Evolutionary conservation across 2,888 invertebrate genomes (phyloP).

Genomic region (Heterodera filipjevi): DNA sequence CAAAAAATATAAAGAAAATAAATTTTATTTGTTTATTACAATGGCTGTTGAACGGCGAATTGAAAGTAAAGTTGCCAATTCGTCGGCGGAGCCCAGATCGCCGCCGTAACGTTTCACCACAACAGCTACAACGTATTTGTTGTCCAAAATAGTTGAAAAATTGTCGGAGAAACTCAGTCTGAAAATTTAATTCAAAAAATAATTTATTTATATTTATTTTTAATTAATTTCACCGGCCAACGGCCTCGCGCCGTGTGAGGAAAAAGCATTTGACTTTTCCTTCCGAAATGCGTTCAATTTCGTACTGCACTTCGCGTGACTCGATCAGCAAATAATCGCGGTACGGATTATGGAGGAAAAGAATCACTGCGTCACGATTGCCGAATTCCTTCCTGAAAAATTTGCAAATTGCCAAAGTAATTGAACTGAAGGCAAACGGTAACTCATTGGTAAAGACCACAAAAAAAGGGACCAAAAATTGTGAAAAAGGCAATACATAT

Average conservation of each 20-base stretch:
- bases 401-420: neutral
- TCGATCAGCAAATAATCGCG: neutral
- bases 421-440: too few species aligned
- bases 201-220: neutral
- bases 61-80: neutral
- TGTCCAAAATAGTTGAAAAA: constrained; percentile 10
- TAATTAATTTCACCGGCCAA: neutral
- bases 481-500: too few species aligned
- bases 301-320: neutral
- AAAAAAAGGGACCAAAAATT: too few species aligned
- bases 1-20: too few species aligned
- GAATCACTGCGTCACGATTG: neutral
- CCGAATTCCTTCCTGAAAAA: neutral
- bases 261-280: neutral
- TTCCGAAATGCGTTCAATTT: neutral
- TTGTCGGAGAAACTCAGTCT: neutral
- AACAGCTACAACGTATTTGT: constrained; percentile 2
- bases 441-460: too few species aligned
- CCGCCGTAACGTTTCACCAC: neutral
- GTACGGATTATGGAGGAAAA: neutral
- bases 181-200: neutral
- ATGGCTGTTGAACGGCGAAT: neutral
- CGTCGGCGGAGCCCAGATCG: neutral
- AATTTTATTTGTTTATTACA: too few species aligned
- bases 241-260: neutral